These are phyloP conservation scores for Mesorhabditis sp. DNA, from an alignment of 2,888 invertebrate species.

Conservation along the genomic window DNA sequence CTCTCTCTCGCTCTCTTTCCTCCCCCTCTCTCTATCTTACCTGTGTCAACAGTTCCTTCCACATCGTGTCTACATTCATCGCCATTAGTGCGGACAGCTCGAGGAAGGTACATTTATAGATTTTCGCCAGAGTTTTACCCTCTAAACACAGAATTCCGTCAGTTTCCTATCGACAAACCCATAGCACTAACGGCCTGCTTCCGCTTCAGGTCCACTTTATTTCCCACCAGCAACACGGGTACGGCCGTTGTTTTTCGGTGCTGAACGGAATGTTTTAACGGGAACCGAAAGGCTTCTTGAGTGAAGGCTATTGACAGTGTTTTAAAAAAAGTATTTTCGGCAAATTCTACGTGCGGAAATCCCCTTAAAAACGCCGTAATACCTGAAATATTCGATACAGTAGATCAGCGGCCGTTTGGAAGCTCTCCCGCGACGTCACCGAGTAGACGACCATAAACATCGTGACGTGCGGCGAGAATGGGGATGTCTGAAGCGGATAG, in stretches of 20 bases:
- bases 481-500: constrained; percentile 21
- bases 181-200: constrained; percentile 46
- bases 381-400: constrained; percentile 23
- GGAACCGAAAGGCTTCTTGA: neutral
- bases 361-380: too few relatives aligned
- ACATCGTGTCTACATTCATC: constrained; percentile 45
- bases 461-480: constrained; percentile 27
- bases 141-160: constrained; percentile 28
- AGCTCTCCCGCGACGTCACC: constrained; percentile 49
- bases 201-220: constrained; percentile 53
- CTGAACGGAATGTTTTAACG: neutral
- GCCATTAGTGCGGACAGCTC: constrained; percentile 47
- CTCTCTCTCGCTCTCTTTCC: neutral
- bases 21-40: neutral
- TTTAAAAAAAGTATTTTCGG: too few relatives aligned
- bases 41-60: constrained; percentile 41
- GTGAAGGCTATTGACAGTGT: too few relatives aligned
- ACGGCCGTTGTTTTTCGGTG: neutral
- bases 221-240: constrained; percentile 40
- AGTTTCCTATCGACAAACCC: constrained; percentile 27
- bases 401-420: constrained; percentile 39
- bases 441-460: constrained; percentile 47
- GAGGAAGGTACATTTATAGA: constrained; percentile 50
- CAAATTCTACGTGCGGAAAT: too few relatives aligned
- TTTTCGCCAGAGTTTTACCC: constrained; percentile 51